Percentiles rank a stretch among this genome's conserved stretches.
These are phyloP conservation scores for Drosophila aldrichi DNA, from an alignment of 2,888 invertebrate genomes.

Conservation along the genomic window DNA sequence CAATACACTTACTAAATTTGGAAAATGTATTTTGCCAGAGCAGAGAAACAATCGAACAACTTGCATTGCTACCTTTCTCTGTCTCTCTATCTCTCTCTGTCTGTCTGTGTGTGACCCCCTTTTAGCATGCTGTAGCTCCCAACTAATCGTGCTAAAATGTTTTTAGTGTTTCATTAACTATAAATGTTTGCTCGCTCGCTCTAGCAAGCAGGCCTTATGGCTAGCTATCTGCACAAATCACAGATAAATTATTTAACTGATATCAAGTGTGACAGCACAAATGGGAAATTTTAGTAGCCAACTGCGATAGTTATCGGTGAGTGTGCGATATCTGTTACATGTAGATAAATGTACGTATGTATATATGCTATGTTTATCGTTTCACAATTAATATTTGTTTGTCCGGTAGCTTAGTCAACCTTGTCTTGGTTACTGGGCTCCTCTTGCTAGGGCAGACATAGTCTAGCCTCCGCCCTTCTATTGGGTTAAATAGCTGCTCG, in stretches of 20 bases:
- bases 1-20: constrained; percentile 49
- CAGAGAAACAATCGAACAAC: constrained; percentile 9
- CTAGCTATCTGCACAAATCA: constrained; percentile 33
- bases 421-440: constrained; percentile 17
- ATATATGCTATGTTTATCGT: neutral
- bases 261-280: constrained; percentile 14
- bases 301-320: constrained; percentile 27
- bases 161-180: constrained; percentile 61
- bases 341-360: neutral
- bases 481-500: constrained; percentile 40
- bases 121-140: constrained; percentile 1
- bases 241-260: constrained; percentile 28
- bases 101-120: constrained; percentile 2
- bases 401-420: constrained; percentile 11
- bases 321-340: neutral
- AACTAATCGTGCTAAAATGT: constrained; percentile 66
- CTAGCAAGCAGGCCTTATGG: constrained; percentile 1
- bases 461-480: neutral
- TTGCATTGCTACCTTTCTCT: neutral
- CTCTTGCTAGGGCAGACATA: constrained; percentile 1
- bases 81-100: neutral
- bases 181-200: constrained; percentile 18
- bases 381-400: constrained; percentile 2
- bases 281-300: neutral
- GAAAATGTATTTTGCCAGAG: constrained; percentile 49